Evolutionary conservation across 2,797 vertebrate species (phyloP), one percentile per base, ranked within the genome.

Genomic region (Carcharodon carcharias): DNA sequence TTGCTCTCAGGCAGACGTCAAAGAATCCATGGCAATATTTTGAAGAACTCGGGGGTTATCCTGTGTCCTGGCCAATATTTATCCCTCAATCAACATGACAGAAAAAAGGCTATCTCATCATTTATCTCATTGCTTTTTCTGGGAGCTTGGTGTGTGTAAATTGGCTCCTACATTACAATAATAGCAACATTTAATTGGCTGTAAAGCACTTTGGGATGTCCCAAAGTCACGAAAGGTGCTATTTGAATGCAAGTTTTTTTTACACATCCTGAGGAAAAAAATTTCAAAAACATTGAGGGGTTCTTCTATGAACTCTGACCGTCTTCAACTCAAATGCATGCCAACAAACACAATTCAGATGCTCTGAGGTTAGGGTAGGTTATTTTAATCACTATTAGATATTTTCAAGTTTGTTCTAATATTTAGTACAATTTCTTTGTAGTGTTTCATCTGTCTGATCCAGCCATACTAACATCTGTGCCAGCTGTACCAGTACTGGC

Each of bases 301-400:
- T 16, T 23, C 18, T 85, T 45, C 21, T 9, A 63, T 11, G 7
- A 93, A 26, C 61, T 1, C 16, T 26, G 16, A 67, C 91, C 35
- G 35, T 93, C 89, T 63, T 40, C 61, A 9, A 93, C 40, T 40
- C 7, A 40, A 11, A 28, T 23, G 21, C 21, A 26, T 14, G 54
- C 56, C 28, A 54, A 28, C 12, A 71, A 50, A 71, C 45, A 73
- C 11, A 35, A 73, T 95, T 69, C 45, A 54, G 65, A 93, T 35
- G 0, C 12, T 35, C 8, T 67, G 23, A 28, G 35, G 73, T 54
- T 54, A 35, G 4, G 73, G 63, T 95, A 50, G 50, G 54, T 95
- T 95, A 95, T 54, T 95, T 95, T 73, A 94, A 69, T 91, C 56
- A 93, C 67, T 45, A 65, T 93, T 67, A 67, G 63, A 95, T 73